phyloP scores from a whole-genome alignment of 2,797 vertebrate genomes.

The Gadopsis bispinosus region DNA sequence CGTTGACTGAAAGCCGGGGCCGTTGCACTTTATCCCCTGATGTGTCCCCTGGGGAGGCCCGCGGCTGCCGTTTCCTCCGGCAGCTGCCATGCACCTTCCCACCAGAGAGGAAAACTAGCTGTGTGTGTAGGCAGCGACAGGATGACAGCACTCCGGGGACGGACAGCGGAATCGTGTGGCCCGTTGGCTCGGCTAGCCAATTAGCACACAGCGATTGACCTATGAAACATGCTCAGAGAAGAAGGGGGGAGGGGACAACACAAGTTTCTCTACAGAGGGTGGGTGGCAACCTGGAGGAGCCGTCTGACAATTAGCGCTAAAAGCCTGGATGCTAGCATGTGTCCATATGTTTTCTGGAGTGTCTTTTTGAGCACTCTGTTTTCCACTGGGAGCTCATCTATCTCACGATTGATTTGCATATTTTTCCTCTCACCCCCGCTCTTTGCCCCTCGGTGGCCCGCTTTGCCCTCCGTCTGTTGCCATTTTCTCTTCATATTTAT shows the following conservation, averaged over 20 bases:
- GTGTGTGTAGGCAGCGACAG: constrained; percentile 57
- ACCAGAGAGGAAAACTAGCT: constrained; percentile 61
- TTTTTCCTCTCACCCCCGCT: constrained; percentile 45
- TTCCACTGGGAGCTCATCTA: constrained; percentile 65
- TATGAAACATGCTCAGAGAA: constrained; percentile 44
- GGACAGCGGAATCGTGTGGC: constrained; percentile 64
- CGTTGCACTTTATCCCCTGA: constrained; percentile 51
- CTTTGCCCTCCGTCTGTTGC: constrained; percentile 45
- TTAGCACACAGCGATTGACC: constrained; percentile 78
- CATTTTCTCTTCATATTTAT: constrained; percentile 63
- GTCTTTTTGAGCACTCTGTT: constrained; percentile 46
- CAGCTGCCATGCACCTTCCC: constrained; percentile 77
- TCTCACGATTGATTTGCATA: constrained; percentile 63
- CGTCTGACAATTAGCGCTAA: constrained; percentile 80
- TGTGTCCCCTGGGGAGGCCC: constrained; percentile 56
- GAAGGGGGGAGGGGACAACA: not conserved
- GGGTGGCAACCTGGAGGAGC: constrained; percentile 68
- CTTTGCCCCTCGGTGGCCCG: constrained; percentile 47
- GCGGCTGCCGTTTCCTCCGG: constrained; percentile 61
- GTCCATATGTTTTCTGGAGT: constrained; percentile 49
- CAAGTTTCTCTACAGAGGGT: constrained; percentile 53
- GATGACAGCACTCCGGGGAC: constrained; percentile 70
- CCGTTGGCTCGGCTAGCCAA: constrained; percentile 73
- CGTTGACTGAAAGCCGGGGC: constrained; percentile 71
- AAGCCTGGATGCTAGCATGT: constrained; percentile 54